Evolutionary conservation across 2,888 invertebrate species (phyloP), one percentile per base, ranked within the genome.

Genomic region (Deilephila porcellus): DNA sequence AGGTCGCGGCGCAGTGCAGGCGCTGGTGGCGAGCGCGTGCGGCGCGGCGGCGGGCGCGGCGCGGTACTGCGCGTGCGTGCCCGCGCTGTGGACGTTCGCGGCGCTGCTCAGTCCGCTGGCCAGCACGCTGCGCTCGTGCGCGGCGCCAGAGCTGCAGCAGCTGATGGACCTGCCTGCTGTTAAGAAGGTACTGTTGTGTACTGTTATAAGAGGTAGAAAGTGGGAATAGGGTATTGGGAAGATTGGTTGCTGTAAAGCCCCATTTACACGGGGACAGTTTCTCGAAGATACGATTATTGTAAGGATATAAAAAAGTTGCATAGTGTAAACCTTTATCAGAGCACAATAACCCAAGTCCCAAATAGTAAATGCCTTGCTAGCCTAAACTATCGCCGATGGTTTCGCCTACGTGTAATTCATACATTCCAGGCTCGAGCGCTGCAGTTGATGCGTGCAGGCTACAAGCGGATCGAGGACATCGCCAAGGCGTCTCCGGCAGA

Each of bases 121-220:
- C 52, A 95, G 96, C 79, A 95, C 97, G 75, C 95, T 99, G 81
- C 96, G 97, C 76, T 96, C 97, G 86, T 98, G 98, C 90, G 98
- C 98, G 74, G 96, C 97, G 14, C 93, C 96, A 0, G 98, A 98
- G 81, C 93, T 99, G 73, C 93, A 97, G 53, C 97, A 97, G 17
- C 95, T 99, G 29, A 96, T 99, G 96, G 97, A 98, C 79, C 95
- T 99, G 79, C 99, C 99, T 1, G 96, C 96, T 29, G 98, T 99
- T 4, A 98, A 97, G 95, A 96, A 97, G 92, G 91, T 90, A 73
- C 3, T 97, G 97, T 90, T 86, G 83, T 82, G 71, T 67, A 72
- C 45, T 74, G 25, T 25, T 25, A 25, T 25, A 1, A n/a, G n/a
- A n/a, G n/a, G n/a, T n/a, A n/a, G n/a, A 37, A 0, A 37, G 0